phyloP scores from a whole-genome alignment of 2,797 vertebrate genomes.

The Balearica regulorum region DNA sequence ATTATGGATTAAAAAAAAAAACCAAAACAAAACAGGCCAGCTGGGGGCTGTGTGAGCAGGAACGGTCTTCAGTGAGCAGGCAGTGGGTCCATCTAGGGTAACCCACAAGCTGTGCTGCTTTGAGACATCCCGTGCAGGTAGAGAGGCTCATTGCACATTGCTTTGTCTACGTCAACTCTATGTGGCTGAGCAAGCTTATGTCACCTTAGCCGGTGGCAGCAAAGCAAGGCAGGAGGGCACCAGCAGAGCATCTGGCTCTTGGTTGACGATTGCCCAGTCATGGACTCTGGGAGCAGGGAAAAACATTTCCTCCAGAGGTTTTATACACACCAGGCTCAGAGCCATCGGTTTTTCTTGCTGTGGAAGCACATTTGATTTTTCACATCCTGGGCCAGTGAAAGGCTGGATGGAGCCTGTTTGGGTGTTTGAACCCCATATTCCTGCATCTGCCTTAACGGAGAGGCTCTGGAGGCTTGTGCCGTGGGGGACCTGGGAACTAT shows the following conservation, averaged over 20 bases:
- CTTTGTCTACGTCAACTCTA: neutral
- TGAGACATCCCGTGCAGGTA: neutral
- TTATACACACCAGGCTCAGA: neutral
- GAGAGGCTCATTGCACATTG: neutral
- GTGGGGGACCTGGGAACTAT: neutral
- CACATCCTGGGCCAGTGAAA: neutral
- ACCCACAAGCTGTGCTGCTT: neutral
- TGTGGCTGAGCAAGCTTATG: neutral
- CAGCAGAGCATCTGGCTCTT: neutral
- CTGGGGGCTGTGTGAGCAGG: neutral
- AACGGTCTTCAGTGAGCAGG: neutral
- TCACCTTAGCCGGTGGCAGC: neutral
- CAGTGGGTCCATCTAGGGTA: neutral
- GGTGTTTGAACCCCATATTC: neutral
- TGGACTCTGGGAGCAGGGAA: neutral
- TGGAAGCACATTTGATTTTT: neutral
- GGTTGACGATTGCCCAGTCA: neutral
- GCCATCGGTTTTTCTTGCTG: neutral
- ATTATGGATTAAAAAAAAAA: neutral
- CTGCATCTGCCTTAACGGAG: neutral
- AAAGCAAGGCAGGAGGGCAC: neutral
- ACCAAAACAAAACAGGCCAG: neutral
- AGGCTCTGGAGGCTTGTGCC: neutral
- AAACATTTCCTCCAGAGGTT: neutral
- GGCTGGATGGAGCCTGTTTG: neutral